Evolutionary conservation across 2,888 invertebrate genomes (phyloP).

Genomic region (Cactoblastis cactorum): DNA sequence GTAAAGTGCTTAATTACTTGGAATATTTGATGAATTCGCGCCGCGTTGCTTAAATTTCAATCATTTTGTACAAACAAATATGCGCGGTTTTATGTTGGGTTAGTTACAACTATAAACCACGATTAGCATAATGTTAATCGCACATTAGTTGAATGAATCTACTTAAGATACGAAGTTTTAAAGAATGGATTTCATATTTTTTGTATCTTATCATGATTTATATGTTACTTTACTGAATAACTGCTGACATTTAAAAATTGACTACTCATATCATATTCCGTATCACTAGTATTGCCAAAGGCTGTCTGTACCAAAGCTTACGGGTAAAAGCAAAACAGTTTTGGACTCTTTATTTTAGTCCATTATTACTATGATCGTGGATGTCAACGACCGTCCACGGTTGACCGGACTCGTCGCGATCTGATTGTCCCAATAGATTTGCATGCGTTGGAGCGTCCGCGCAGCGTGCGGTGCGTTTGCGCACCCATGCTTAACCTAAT

Average conservation of each 20-base stretch:
- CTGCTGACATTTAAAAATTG: too few species aligned
- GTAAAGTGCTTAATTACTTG: constrained; percentile 26
- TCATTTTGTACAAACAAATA: constrained; percentile 18
- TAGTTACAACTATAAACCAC: constrained; percentile 2
- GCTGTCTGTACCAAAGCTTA: too few species aligned
- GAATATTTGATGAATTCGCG: constrained; percentile 32
- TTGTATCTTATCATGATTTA: too few species aligned
- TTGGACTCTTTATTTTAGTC: constrained; percentile 10
- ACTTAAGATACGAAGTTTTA: too few species aligned
- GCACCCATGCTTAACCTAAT: constrained; percentile 57
- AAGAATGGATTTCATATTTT: too few species aligned
- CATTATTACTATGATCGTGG: constrained; percentile 38
- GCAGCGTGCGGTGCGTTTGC: constrained; percentile 43
- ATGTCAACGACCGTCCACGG: constrained; percentile 65
- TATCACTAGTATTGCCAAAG: too few species aligned
- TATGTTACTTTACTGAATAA: too few species aligned
- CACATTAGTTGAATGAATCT: background rate
- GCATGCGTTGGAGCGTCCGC: constrained; percentile 57
- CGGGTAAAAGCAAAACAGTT: background rate
- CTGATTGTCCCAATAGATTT: constrained; percentile 76
- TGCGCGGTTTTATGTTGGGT: background rate
- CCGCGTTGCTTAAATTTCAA: constrained; percentile 30
- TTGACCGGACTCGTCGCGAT: constrained; percentile 71
- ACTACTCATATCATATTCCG: too few species aligned
- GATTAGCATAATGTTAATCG: background rate